These are phyloP conservation scores for Dipodomys spectabilis DNA, from an alignment of 2,113 vertebrate species.

Conservation along the genomic window DNA sequence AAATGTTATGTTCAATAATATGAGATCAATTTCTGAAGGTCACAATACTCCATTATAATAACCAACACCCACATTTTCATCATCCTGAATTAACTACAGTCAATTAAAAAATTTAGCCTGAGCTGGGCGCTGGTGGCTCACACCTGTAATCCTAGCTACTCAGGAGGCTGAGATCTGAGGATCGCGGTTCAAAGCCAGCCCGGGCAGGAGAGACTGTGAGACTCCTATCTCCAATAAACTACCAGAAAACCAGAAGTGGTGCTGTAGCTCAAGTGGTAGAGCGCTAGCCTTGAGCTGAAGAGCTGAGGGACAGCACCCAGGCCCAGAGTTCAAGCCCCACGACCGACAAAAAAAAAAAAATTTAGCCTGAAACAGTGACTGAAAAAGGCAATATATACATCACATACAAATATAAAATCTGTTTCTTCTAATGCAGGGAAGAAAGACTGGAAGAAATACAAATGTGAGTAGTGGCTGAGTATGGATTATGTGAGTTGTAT, in stretches of 20 bases:
- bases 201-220: too few species aligned
- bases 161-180: too few species aligned
- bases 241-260: too few species aligned
- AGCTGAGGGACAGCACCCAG: too few species aligned
- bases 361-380: not conserved
- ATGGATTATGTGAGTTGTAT: not conserved
- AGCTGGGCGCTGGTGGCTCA: too few species aligned
- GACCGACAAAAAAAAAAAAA: too few species aligned
- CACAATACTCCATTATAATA: not conserved
- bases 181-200: too few species aligned
- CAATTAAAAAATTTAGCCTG: not conserved
- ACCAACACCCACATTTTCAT: not conserved
- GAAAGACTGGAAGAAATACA: not conserved
- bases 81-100: not conserved
- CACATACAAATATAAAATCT: not conserved
- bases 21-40: not conserved
- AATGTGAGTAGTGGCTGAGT: not conserved
- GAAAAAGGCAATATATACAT: slow-evolving; percentile 12
- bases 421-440: not conserved
- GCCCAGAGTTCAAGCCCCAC: too few species aligned
- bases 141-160: too few species aligned
- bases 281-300: too few species aligned
- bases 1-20: not conserved
- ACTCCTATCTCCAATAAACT: too few species aligned
- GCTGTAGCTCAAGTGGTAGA: too few species aligned